Evolutionary conservation across 2,888 invertebrate species (phyloP), one percentile per base, ranked within the genome.

Genomic region (Anaspis maculata): DNA sequence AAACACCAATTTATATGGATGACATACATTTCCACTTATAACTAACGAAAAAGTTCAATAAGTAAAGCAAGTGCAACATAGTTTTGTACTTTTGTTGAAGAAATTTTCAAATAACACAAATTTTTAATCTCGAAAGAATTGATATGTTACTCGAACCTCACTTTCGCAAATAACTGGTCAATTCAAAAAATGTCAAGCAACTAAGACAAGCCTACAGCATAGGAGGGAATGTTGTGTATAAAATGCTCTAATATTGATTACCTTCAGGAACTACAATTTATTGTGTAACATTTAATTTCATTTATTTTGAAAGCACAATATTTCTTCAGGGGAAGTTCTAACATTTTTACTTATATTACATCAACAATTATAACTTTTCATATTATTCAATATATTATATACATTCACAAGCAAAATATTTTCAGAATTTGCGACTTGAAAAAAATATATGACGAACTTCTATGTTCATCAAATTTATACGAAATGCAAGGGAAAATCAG

Each of bases 301-400:
- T 13, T 24, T 42, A 16, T 29, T 37, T 43, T 25, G 45, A 44
- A 52, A 50, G 51, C 49, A 49, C 45, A 44, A 49, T 51, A 48
- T 5, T 48, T 42, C 30, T 36, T 35, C 28, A 43, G 42, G 39
- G 42, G 34, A 46, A 36, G 38, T 43, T 44, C 43, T 39, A 43
- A 43, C 42, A 48, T 42, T 32, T 11, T 27, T 37, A 14, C 37
- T 30, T 28, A 22, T 26, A 26, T 39, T 34, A 39, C 40, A 40
- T 37, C 37, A 41, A 44, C 44, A 45, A 43, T 33, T 26, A 42
- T 48, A 49, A 45, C 40, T 44, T 43, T 27, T 39, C 32, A 43
- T 35, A 32, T 16, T 31, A 19, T 30, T 41, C 34, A 27, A 21
- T 49, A 51, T 26, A 16, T n/a, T 49, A 51, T 46, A 46, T 46